Base-by-base conservation (phyloP, 2,888 invertebrate species). In the Leptothorax acervorum region DNA sequence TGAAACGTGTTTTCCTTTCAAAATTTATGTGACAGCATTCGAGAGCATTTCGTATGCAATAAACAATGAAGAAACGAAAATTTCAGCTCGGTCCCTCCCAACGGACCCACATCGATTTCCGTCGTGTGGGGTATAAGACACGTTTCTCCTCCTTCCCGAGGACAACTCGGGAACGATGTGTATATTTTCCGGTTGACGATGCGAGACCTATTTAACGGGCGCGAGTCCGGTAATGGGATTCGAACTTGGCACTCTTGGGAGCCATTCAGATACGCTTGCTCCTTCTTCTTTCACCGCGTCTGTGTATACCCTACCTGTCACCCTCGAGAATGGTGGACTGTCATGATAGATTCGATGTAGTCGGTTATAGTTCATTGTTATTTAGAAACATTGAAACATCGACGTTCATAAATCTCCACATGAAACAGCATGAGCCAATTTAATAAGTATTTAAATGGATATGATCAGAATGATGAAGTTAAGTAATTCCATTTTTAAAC, bases 181-280 rank as follows among this genome's bases (percentile, higher is more conserved):
- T 94, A 94, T 94, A 95, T 95, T 95, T 95, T 95, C 94, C 93
- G 95, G 94, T 95, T 94, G 94, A 94, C 95, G 95, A 95, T 94
- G 95, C 94, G 94, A 94, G 93, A 94, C 94, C 95, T 95, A 95
- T 95, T 95, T 95, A 95, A 95, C 95, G 95, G 94, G 93, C 94
- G 94, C 94, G 95, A 94, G 94, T 94, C 93, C 94, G 94, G 95
- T 95, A 95, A 95, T 95, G 95, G 94, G 95, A 95, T 95, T 94
- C 94, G 94, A 94, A 94, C 94, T 93, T 89, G 88, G 88, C 90
- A 91, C 95, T 93, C 94, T 84, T 86, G 94, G 94, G 94, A 93
- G 94, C 94, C 94, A 94, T 94, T 93, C 91, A 89, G 91, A 92
- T 92, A 90, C 91, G 91, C 90, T 91, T 90, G 92, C 90, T 92